Evolutionary conservation across 2,113 vertebrate genomes (phyloP), one percentile per base, ranked within the genome.

Genomic region (Sterrhoptilus dennistouni): DNA sequence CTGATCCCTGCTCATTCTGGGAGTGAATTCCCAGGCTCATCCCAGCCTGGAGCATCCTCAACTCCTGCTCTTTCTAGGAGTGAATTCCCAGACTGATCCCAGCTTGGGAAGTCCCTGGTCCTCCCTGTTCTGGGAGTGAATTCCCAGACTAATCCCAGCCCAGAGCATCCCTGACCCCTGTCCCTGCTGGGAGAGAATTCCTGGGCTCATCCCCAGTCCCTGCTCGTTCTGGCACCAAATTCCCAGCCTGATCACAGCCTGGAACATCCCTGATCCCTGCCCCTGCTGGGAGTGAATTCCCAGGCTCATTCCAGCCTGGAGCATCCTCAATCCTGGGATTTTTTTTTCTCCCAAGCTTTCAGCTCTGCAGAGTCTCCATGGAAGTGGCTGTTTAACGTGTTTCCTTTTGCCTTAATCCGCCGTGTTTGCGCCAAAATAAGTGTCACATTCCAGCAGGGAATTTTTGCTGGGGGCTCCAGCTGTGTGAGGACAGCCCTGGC

Each of bases 41-140:
- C 11, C 53, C 33, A 49, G 24, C 64, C 31, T 1, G 9, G 18
- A 64, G 3, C 17, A 33, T 31, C 7, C 29, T n/a, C n/a, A n/a
- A n/a, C n/a, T n/a, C n/a, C n/a, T n/a, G n/a, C n/a, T 9, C 1
- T 2, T 22, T 19, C 38, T 14, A 10, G 59, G 24, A 12, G 5
- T 2, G 16, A 61, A 61, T 21, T 63, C 60, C 36, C 27, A 6
- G 22, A 3, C 22, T 31, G 6, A 10, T 9, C 4, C 15, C 70
- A 44, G 31, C 10, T 49, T 1, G 5, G 23, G 47, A 1, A 21
- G n/a, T 35, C 28, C 24, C 24, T 1, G 0, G 9, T 1, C 35
- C 19, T 9, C 10, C 12, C 7, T 0, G 0, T 25, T 0, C 59
- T 14, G 8, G 69, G 35, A 31, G 4, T 1, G 8, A n/a, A 71